Evolutionary conservation across 2,113 vertebrate species (phyloP), one percentile per base, ranked within the genome.

Genomic region (Lynx canadensis): DNA sequence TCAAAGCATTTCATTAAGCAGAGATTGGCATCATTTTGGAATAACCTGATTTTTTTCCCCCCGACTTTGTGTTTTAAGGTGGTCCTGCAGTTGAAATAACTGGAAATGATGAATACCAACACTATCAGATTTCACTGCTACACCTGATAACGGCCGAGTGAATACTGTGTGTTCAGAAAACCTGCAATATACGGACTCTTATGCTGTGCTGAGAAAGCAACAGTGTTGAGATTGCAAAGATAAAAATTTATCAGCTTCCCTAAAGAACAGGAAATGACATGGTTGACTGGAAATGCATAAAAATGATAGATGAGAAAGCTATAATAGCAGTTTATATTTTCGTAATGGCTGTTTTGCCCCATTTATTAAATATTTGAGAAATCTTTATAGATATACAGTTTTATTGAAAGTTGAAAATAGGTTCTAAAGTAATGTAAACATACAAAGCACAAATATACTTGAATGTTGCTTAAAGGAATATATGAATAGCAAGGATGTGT

Each of bases 61-160:
- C 76, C 2, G 3, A 31, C 5, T 94, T 97, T 36, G 29, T 98
- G 92, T 96, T 98, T 99, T 90, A 89, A 99, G 99, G 99, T 99
- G 95, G 98, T 99, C 71, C 97, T 99, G 95, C 99, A 99, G 76
- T 96, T 99, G 98, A 99, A 99, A 96, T 99, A 98, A 99, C 91
- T 76, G 89, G 91, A 95, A 87, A 79, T 98, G 94, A 78, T 65
- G 78, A 50, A 65, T 5, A 31, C 25, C 13, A 41, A 3, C 13
- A 5, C 12, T 13, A 0, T 76, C 45, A 74, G 48, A 76, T 90
- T 80, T 85, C 48, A 21, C 71, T 69, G 94, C 90, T 92, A 9
- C 36, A 48, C 1, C 8, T 29, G 52, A 50, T n/a, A 25, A 25
- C 0, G 27, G 45, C 57, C 18, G 36, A 95, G 23, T 2, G 65